These are phyloP conservation scores for Moxostoma hubbsi DNA, from an alignment of 2,797 vertebrate species.

Conservation along the genomic window DNA sequence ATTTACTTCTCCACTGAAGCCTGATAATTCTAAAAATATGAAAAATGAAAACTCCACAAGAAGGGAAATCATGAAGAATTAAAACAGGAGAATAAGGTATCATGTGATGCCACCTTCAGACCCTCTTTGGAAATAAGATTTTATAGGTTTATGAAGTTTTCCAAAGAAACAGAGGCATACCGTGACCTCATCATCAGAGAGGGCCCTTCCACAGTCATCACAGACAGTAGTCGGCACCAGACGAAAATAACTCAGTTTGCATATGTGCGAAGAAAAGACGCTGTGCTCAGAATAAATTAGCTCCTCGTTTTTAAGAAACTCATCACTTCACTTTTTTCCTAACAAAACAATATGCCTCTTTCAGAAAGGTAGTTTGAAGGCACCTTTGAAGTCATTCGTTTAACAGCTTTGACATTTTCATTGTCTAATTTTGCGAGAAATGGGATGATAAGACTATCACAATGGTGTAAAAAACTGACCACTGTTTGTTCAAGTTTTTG, in stretches of 20 bases:
- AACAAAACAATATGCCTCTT: constrained; percentile 9
- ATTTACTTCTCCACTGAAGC: too few relatives aligned
- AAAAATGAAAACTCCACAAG: too few relatives aligned
- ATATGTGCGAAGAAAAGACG: constrained; percentile 48
- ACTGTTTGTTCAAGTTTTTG: constrained; percentile 12
- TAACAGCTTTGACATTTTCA: constrained; percentile 49
- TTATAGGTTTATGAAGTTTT: constrained; percentile 35
- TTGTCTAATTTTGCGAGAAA: constrained; percentile 47
- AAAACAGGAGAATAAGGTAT: constrained; percentile 8
- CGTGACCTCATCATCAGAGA: constrained; percentile 53
- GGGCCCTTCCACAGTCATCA: constrained; percentile 45
- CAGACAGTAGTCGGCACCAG: constrained; percentile 52
- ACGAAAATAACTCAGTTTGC: constrained; percentile 51
- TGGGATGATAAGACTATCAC: constrained; percentile 38
- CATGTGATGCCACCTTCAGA: constrained; percentile 17
- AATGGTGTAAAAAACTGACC: constrained; percentile 24
- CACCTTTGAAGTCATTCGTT: constrained; percentile 36
- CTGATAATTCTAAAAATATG: too few relatives aligned
- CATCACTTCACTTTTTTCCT: constrained; percentile 12
- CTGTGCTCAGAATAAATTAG: constrained; percentile 42
- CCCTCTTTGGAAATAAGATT: constrained; percentile 26
- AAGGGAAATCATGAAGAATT: too few relatives aligned
- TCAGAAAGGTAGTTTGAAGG: constrained; percentile 30
- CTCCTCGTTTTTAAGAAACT: constrained; percentile 20
- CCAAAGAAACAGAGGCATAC: constrained; percentile 21